Base-by-base conservation (phyloP, 64 coral and sea anemone species). In the Montipora capricornis region DNA sequence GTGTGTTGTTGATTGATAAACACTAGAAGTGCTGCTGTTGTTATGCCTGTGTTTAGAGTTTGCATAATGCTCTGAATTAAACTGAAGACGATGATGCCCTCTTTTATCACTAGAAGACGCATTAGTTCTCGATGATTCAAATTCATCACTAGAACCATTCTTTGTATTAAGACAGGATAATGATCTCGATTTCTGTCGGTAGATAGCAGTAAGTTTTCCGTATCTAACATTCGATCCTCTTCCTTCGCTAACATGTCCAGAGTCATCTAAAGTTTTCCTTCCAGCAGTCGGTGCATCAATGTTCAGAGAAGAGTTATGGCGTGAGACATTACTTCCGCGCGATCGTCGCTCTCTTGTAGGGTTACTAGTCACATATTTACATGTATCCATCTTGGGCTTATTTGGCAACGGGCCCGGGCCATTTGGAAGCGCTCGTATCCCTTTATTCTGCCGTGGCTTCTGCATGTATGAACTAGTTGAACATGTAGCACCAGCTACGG, bases 341-440 rank as follows among this genome's bases (percentile, higher is more conserved):
- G 3, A 62, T 11, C 14, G 61, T 64, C 61, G 61, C 3, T 64
- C 61, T 64, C 9, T 64, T 12, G 61, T 14, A 14, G 11, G 14
- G 14, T 12, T 64, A 16, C 61, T 12, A 64, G 61, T 64, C 3
- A 3, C 80, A 50, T 53, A 17, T 15, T 7, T 69, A 11, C 47
- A 13, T 0, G 49, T 24, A 26, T 74, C 24, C 14, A 86, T 4
- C 9, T 16, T 77, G 24, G 74, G 60, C 52, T 20, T 37, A 46
- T 86, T 52, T 22, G 90, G 81, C n/a, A 92, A 44, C 57, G 90
- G 90, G 14, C 90, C 90, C 17, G 90, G 90, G 5, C 90, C 90
- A 15, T 84, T 50, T 8, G 90, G 90, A 64, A 92, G 81, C n/a
- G n/a, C 5, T 20, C 90, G 37, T 5, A 11, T 14, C 20, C 17